These are phyloP conservation scores for Echiichthys vipera DNA, from an alignment of 2,797 vertebrate species.

Conservation along the genomic window DNA sequence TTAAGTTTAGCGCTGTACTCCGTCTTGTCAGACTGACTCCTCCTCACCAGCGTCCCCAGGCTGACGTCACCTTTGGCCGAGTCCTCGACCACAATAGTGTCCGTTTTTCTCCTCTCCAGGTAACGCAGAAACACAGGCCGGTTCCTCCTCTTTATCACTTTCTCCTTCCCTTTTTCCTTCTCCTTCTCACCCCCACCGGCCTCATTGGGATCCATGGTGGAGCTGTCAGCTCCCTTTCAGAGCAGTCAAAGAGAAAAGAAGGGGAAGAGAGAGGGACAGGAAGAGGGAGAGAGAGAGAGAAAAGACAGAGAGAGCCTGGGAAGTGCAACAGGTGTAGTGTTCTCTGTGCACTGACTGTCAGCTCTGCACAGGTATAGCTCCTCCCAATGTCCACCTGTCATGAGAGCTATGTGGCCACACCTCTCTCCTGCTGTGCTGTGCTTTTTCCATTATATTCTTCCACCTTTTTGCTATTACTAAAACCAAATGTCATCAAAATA, in stretches of 20 bases:
- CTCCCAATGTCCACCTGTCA: conserved; percentile 83
- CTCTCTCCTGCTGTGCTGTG: conserved; percentile 62
- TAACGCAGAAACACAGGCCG: conserved; percentile 90
- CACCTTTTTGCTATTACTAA: neutral
- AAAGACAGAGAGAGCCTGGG: conserved; percentile 60
- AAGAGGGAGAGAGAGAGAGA: conserved; percentile 45
- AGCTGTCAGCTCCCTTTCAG: conserved; percentile 48
- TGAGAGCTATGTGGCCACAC: conserved; percentile 79
- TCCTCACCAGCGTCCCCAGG: conserved; percentile 89
- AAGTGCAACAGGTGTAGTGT: conserved; percentile 83
- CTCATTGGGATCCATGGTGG: conserved; percentile 85
- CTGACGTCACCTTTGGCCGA: conserved; percentile 84
- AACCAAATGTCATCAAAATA: neutral
- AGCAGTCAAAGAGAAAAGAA: conserved; percentile 38
- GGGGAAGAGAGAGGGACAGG: conserved; percentile 51
- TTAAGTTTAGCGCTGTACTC: conserved; percentile 96
- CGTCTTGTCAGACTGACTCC: conserved; percentile 96
- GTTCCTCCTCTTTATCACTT: conserved; percentile 86
- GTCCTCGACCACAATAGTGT: conserved; percentile 89
- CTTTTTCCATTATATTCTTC: conserved; percentile 33
- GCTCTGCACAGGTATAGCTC: conserved; percentile 86
- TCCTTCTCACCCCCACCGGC: conserved; percentile 69
- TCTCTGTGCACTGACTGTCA: conserved; percentile 80
- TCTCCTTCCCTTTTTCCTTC: conserved; percentile 84
- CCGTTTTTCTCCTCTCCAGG: conserved; percentile 93